A percentile compares a stretch with the other conserved stretches of the same genome.
Evolutionary conservation across 2,888 invertebrate species (phyloP).

Genomic region (Acholoe squamosa): DNA sequence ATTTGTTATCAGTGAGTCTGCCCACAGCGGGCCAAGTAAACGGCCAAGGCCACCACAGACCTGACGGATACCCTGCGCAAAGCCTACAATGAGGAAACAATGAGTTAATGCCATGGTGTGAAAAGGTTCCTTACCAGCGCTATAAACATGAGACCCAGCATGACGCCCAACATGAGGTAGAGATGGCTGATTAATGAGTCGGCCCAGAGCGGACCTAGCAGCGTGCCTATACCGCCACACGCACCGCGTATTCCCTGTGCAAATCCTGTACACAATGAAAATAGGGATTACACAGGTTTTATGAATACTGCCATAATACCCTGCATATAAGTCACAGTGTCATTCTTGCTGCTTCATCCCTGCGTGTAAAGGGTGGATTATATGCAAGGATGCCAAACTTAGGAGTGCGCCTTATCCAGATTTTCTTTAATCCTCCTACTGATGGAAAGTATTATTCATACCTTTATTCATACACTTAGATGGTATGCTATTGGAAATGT

Average conservation of each 20-base stretch:
- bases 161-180: conserved; percentile 76
- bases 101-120: too few species aligned
- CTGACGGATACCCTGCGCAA: not conserved
- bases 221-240: conserved; percentile 76
- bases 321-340: too few species aligned
- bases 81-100: not conserved
- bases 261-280: conserved; percentile 74
- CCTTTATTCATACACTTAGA: too few species aligned
- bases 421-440: too few species aligned
- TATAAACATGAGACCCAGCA: conserved; percentile 65
- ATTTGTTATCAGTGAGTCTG: not conserved
- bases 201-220: conserved; percentile 80
- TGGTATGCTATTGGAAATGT: too few species aligned
- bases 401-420: too few species aligned
- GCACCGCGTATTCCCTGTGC: conserved; percentile 79
- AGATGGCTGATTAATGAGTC: conserved; percentile 75
- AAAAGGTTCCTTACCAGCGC: conserved; percentile 51
- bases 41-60: not conserved
- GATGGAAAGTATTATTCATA: too few species aligned
- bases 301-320: too few species aligned
- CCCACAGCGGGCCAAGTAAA: not conserved
- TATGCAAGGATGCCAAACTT: too few species aligned
- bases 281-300: too few species aligned
- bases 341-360: too few species aligned
- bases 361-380: too few species aligned